Evolutionary conservation across 2,797 vertebrate genomes (phyloP).

Genomic region (Otolemur crassicaudatus): DNA sequence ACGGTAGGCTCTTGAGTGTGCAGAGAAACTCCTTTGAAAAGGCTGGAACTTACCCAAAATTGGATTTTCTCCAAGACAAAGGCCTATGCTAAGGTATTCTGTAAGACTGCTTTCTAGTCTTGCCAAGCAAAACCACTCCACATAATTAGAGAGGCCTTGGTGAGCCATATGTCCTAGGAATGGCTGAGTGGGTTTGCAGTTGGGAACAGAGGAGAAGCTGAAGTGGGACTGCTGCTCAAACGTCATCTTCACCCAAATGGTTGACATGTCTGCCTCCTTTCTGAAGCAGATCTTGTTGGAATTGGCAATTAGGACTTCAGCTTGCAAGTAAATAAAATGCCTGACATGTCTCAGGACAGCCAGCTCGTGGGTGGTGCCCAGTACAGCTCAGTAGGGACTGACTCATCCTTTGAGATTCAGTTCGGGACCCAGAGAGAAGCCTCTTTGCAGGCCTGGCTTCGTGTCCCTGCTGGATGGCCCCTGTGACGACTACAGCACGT

Average conservation of each 20-base stretch:
- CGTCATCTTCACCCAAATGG: background rate
- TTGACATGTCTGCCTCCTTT: background rate
- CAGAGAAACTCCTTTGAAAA: background rate
- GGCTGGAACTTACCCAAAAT: background rate
- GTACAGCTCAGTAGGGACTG: background rate
- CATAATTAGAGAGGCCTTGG: background rate
- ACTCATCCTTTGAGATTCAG: background rate
- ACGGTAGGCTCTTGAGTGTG: background rate
- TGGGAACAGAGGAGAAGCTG: background rate
- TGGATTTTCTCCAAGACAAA: background rate
- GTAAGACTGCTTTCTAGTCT: background rate
- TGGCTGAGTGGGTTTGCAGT: background rate
- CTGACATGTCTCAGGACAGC: background rate
- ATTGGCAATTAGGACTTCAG: background rate
- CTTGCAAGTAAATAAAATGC: background rate
- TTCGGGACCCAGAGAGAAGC: background rate
- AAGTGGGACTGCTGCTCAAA: background rate
- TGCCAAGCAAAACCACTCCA: background rate
- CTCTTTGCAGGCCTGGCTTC: background rate
- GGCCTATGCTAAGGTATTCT: background rate
- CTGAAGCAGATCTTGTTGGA: background rate
- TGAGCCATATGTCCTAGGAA: background rate
- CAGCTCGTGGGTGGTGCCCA: background rate
- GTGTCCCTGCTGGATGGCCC: no score
- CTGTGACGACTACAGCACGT: background rate